These are phyloP conservation scores for Oxyruncus cristatus DNA, from an alignment of 2,113 vertebrate species.

Conservation along the genomic window DNA sequence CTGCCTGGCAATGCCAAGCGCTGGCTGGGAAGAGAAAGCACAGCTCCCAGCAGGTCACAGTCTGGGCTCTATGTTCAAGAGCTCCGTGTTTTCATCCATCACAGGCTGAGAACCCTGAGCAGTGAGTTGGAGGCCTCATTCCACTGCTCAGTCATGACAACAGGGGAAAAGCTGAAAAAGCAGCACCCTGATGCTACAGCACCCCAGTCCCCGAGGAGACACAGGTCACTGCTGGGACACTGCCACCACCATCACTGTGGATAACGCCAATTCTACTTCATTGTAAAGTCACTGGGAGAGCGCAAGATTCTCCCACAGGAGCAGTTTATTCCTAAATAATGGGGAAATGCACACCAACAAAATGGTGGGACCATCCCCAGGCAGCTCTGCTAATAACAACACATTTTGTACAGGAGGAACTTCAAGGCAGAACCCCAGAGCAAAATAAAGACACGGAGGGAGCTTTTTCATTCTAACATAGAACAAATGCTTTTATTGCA, in stretches of 20 bases:
- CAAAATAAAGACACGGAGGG: background rate
- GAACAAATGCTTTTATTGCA: conserved; percentile 82
- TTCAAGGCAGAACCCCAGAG: background rate
- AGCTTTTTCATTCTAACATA: conserved; percentile 41
- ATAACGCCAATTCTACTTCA: fast-evolving
- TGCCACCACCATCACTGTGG: background rate
- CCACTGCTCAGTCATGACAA: background rate
- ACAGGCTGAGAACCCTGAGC: background rate
- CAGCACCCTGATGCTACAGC: background rate
- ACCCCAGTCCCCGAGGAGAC: background rate
- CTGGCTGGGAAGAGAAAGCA: fast-evolving
- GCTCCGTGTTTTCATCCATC: fast-evolving
- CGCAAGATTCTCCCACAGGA: background rate
- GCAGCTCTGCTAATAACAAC: background rate
- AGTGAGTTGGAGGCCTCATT: background rate
- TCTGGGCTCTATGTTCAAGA: background rate
- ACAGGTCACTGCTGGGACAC: fast-evolving
- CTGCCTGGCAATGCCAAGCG: background rate
- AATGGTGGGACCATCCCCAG: background rate
- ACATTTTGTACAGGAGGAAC: background rate
- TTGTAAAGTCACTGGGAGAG: background rate
- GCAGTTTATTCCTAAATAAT: background rate
- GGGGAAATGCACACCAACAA: fast-evolving
- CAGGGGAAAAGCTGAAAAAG: background rate
- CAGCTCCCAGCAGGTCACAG: fast-evolving